These are phyloP conservation scores for Caenorhabditis sp. DNA, from an alignment of 2,888 invertebrate genomes.

Conservation along the genomic window DNA sequence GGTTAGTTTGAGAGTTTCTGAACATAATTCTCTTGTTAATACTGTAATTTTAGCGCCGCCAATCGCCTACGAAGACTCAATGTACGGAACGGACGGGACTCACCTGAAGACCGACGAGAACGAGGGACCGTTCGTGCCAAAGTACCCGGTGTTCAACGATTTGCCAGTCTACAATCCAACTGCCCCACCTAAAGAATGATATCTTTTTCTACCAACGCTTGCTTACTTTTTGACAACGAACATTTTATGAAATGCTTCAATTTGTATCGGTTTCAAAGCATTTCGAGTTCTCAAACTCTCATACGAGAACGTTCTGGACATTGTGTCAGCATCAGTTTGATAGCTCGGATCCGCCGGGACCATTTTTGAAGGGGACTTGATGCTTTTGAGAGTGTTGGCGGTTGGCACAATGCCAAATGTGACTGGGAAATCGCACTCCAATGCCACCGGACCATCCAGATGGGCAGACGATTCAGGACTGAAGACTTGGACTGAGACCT, in stretches of 20 bases:
- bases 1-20: conserved; percentile 1
- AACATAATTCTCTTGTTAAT: background rate
- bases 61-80: conserved; percentile 36
- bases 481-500: too few species aligned
- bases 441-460: background rate
- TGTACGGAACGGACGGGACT: conserved; percentile 39
- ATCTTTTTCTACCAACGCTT: background rate
- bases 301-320: too few species aligned
- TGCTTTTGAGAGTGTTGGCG: too few species aligned
- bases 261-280: too few species aligned
- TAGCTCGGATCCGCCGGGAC: too few species aligned
- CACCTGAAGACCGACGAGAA: conserved; percentile 32
- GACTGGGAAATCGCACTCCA: background rate
- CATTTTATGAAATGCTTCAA: background rate
- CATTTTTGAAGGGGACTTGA: too few species aligned
- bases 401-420: background rate
- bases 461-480: too few species aligned
- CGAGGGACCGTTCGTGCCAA: conserved; percentile 43
- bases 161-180: conserved; percentile 43
- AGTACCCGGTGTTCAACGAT: conserved; percentile 46
- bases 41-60: conserved; percentile 24
- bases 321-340: too few species aligned
- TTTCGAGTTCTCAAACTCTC: too few species aligned
- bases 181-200: conserved; percentile 26
- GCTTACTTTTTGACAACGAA: background rate